Conservation (phyloP, 2,888 invertebrate genomes). For the Periphyllus acericola region DNA sequence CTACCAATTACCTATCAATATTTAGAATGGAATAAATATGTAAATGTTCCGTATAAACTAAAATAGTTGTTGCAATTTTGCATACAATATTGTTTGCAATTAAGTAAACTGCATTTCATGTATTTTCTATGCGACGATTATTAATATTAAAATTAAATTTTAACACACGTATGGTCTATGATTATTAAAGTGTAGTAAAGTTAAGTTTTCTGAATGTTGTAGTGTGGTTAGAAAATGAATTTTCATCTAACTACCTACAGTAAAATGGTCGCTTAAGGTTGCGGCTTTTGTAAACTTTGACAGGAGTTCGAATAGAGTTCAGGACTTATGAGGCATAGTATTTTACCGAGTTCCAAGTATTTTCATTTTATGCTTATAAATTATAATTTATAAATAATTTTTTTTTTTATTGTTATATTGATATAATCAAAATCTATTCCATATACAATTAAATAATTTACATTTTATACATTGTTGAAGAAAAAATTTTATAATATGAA, state of each 20-base stretch:
- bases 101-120: background rate
- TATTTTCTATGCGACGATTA: background rate
- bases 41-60: too few species aligned
- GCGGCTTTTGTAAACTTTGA: slow-evolving; percentile 55
- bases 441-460: too few species aligned
- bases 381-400: too few species aligned
- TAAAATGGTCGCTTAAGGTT: slow-evolving; percentile 56
- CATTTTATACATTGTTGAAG: too few species aligned
- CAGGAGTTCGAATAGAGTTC: slow-evolving; percentile 52
- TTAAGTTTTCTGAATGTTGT: slow-evolving; percentile 21
- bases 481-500: too few species aligned
- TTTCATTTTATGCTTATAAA: slow-evolving; percentile 21
- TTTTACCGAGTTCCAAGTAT: slow-evolving; percentile 41
- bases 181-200: slow-evolving; percentile 26
- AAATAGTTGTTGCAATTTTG: too few species aligned
- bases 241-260: slow-evolving; percentile 47
- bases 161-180: background rate
- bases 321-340: slow-evolving; percentile 50
- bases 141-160: background rate
- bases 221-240: slow-evolving; percentile 53
- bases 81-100: background rate
- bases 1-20: too few species aligned
- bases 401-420: too few species aligned
- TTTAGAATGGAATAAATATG: too few species aligned
- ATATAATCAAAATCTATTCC: too few species aligned